Base-by-base conservation (phyloP, 2,888 invertebrate species). In the Alsophila aescularia region DNA sequence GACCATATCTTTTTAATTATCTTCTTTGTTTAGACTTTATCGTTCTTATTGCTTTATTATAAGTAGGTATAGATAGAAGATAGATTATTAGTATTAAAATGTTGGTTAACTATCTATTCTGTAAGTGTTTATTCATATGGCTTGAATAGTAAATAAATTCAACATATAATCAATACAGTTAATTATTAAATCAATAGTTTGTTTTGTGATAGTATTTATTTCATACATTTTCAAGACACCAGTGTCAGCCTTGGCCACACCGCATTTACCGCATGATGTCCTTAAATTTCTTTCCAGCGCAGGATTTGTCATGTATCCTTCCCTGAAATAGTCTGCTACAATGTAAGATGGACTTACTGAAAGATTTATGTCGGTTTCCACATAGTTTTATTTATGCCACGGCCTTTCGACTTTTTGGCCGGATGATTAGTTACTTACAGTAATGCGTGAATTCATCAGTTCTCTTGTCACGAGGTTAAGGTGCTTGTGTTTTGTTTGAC, bases 271-370 rank as follows among this genome's bases (percentile, higher is more conserved):
- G 14, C 12, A 15, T n/a, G n/a, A 27, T 15, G 18, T 37, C 36
- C 14, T 29, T 29, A 29, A n/a, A n/a, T 36, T 8, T 35, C 16
- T 41, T 7, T 9, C 15, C 27, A 14, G 13, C 24, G 21, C 12
- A 34, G 24, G 16, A 44, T 21, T 39, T 43, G 42, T 34, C 41
- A 40, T 24, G 37, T 44, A 32, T 40, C 29, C 41, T 55, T 62
- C 48, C 58, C 64, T 58, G 18, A 67, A 67, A 71, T 70, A 66
- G 60, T 55, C 50, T 50, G 52, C 66, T 69, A 75, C 70, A 68
- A 62, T 78, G 71, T 73, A 47, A 52, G 45, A 7, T 47, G 44
- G 54, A 58, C 61, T 61, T 62, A 56, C 52, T 58, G 54, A 49
- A 60, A 60, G 60, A 59, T 61, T 65, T 31, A 45, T 31, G 36